These are phyloP conservation scores for Trichogramma dendrolimi DNA, from an alignment of 2,888 invertebrate species.

Conservation along the genomic window DNA sequence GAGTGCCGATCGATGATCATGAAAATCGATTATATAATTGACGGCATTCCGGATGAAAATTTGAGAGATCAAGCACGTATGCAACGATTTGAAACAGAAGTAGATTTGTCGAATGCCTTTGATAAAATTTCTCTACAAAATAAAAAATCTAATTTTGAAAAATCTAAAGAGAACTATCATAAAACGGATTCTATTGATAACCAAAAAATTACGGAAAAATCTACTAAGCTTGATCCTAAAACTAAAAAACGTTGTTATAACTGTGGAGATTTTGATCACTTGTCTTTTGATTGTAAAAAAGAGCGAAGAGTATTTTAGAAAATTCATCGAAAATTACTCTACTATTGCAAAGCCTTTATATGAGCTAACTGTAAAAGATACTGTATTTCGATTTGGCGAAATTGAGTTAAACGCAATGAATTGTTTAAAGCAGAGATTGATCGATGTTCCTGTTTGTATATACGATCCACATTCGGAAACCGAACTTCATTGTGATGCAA, in stretches of 20 bases:
- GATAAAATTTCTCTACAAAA: constrained; percentile 9
- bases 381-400: constrained; percentile 26
- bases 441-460: constrained; percentile 23
- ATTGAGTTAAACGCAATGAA: constrained; percentile 22
- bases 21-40: constrained; percentile 25
- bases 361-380: constrained; percentile 1
- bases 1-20: constrained; percentile 20
- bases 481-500: constrained; percentile 34
- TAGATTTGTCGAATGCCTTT: constrained; percentile 8
- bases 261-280: too few species aligned
- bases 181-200: not conserved
- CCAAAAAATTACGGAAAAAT: too few species aligned
- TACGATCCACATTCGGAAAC: constrained; percentile 27
- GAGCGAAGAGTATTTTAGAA: constrained; percentile 12
- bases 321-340: constrained; percentile 8
- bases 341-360: constrained; percentile 2
- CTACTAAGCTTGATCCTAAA: too few species aligned
- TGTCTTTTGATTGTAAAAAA: too few species aligned
- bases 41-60: constrained; percentile 18
- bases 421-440: constrained; percentile 19
- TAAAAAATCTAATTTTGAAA: not conserved
- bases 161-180: not conserved
- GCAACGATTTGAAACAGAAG: not conserved
- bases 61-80: constrained; percentile 21
- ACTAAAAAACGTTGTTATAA: too few species aligned